A percentile compares a stretch with the other conserved stretches of the same genome.
These are phyloP conservation scores for Pyxicephalus adspersus DNA, from an alignment of 2,113 vertebrate species.

Conservation along the genomic window DNA sequence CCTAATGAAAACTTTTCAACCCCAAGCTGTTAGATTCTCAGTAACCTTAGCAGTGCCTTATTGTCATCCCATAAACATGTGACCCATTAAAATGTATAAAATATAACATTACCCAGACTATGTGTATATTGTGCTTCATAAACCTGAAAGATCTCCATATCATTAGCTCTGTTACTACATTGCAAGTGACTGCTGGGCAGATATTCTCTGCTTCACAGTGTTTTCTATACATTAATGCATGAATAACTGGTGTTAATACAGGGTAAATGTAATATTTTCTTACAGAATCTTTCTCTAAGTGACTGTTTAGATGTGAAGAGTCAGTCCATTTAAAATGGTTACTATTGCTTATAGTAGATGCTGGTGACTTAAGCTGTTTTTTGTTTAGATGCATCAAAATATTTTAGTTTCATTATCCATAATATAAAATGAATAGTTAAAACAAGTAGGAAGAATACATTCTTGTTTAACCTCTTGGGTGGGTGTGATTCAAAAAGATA, in stretches of 20 bases:
- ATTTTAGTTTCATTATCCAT: too few relatives aligned
- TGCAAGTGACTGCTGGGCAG: background rate
- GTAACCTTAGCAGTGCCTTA: constrained; percentile 55
- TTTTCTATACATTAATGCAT: constrained; percentile 14
- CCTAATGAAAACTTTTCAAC: background rate
- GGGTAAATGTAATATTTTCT: too few relatives aligned
- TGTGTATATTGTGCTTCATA: constrained; percentile 30
- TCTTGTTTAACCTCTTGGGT: too few relatives aligned
- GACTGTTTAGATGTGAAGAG: too few relatives aligned
- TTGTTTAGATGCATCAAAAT: too few relatives aligned
- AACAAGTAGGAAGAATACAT: too few relatives aligned
- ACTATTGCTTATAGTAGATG: too few relatives aligned
- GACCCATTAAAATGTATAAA: constrained; percentile 37
- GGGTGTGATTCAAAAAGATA: too few relatives aligned
- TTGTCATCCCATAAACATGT: constrained; percentile 42
- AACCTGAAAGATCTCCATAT: background rate
- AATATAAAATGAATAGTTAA: too few relatives aligned
- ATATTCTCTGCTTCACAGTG: constrained; percentile 12
- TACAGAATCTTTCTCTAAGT: too few relatives aligned
- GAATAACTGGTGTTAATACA: background rate
- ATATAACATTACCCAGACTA: constrained; percentile 9
- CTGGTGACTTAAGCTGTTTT: too few relatives aligned
- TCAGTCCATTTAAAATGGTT: too few relatives aligned
- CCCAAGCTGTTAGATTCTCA: constrained; percentile 39
- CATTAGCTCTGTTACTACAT: background rate